Base-by-base conservation (phyloP, 1,140 invertebrate genomes). In the Drosophila ironensis region DNA sequence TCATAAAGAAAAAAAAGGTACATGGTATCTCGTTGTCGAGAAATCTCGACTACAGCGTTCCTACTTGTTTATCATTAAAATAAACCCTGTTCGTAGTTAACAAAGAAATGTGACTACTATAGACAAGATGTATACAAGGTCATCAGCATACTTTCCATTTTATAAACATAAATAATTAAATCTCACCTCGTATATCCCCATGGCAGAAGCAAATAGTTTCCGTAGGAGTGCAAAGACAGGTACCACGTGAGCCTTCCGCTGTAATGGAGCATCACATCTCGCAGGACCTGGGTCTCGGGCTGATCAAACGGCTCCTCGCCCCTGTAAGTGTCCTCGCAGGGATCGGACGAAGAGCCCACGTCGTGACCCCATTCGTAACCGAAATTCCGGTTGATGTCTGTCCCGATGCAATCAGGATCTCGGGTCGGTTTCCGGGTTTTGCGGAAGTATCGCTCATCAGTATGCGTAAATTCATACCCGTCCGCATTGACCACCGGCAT, bases 231-330 rank as follows among this genome's bases (percentile, higher is more conserved):
- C 5, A 96, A 77, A 0, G 94, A 93, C 2, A 96, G 88, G 63
- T 95, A 96, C 19, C 94, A 90, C 17, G 91, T 91, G 8, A 94
- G 89, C 1, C 91, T 89, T 4, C 90, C 81, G 3, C 91, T 90
- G 12, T 94, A 89, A 1, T 91, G 89, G 0, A 89, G 61, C 1
- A 92, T 68, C 0, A 90, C 71, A 72, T 92, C 90, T 30, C 91
- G 87, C 46, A 92, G 80, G 0, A 91, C 66, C 24, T 91, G 71
- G 7, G 87, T 90, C 88, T 96, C 95, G 0, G 91, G 87, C 90
- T 97, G 95, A 0, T 95, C 96, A 66, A 95, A 95, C 1, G 94
- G 72, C 2, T 73, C 61, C 0, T 90, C 75, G 0, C 96, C 95
- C 9, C 92, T 92, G 81, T 93, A 97, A 3, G 91, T 93, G 0